Conservation (phyloP, 2,888 invertebrate genomes). For the Eubasilissa splendida region DNA sequence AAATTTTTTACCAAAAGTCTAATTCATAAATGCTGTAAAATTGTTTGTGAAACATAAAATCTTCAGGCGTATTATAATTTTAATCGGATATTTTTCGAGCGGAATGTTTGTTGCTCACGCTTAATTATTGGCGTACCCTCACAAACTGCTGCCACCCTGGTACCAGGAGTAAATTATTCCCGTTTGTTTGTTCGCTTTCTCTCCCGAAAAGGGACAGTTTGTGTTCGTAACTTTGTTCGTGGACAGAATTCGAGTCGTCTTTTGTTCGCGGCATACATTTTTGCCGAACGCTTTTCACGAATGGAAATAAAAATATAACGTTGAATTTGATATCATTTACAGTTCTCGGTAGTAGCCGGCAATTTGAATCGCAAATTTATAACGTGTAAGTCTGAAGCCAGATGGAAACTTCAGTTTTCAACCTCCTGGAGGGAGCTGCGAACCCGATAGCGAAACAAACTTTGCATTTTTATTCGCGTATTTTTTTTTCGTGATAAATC, state of each 20-base stretch:
- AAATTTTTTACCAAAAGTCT: background rate
- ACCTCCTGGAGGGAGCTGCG: constrained; percentile 35
- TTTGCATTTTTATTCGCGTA: background rate
- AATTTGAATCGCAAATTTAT: constrained; percentile 57
- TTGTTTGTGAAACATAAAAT: constrained; percentile 1
- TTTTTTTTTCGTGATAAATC: too few relatives aligned
- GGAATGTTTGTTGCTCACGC: constrained; percentile 30
- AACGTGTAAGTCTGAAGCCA: constrained; percentile 48
- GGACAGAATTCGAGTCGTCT: constrained; percentile 37
- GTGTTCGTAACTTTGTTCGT: constrained; percentile 48
- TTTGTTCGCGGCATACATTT: constrained; percentile 24
- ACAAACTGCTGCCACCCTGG: constrained; percentile 38
- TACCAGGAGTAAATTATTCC: constrained; percentile 41
- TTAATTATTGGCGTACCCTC: constrained; percentile 47
- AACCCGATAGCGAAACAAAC: constrained; percentile 28
- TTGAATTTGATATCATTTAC: constrained; percentile 50
- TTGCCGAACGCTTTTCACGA: constrained; percentile 22
- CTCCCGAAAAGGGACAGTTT: constrained; percentile 49
- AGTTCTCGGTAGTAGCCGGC: constrained; percentile 40
- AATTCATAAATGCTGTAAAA: background rate
- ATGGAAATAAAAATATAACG: constrained; percentile 44
- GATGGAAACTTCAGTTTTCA: constrained; percentile 42
- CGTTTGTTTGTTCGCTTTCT: constrained; percentile 38
- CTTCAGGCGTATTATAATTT: constrained; percentile 11
- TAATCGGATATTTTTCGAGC: constrained; percentile 12